A percentile compares a stretch with the other conserved stretches of the same genome.
phyloP scores from a whole-genome alignment of 2,888 invertebrate species.

The Trisateles emortualis region DNA sequence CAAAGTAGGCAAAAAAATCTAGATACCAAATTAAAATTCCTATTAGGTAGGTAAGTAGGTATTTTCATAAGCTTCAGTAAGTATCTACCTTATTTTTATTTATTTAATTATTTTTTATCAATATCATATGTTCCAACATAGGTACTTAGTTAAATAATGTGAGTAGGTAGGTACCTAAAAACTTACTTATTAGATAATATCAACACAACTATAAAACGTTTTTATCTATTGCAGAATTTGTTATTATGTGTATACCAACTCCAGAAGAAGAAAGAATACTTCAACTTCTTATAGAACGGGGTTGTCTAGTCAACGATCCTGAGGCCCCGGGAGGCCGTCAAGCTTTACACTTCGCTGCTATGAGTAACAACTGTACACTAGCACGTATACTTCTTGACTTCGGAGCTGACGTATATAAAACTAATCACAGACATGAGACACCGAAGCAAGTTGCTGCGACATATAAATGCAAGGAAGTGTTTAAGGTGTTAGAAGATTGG shows the following conservation, averaged over 20 bases:
- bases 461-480: constrained; percentile 66
- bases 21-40: too few species aligned
- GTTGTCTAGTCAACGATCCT: constrained; percentile 69
- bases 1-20: too few species aligned
- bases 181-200: background rate
- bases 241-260: constrained; percentile 73
- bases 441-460: constrained; percentile 71
- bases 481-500: constrained; percentile 47
- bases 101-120: too few species aligned
- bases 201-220: background rate
- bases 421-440: constrained; percentile 71
- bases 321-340: constrained; percentile 75
- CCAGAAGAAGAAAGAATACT: constrained; percentile 69
- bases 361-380: constrained; percentile 75
- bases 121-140: too few species aligned
- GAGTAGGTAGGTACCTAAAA: too few species aligned
- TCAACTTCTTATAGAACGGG: constrained; percentile 66
- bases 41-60: too few species aligned
- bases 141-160: too few species aligned
- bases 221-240: constrained; percentile 63
- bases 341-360: constrained; percentile 82
- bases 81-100: too few species aligned
- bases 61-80: too few species aligned
- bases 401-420: constrained; percentile 66
- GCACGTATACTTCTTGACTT: constrained; percentile 65